Conservation (phyloP, 2,113 vertebrate species). For the Erythrocercus mccallii region DNA sequence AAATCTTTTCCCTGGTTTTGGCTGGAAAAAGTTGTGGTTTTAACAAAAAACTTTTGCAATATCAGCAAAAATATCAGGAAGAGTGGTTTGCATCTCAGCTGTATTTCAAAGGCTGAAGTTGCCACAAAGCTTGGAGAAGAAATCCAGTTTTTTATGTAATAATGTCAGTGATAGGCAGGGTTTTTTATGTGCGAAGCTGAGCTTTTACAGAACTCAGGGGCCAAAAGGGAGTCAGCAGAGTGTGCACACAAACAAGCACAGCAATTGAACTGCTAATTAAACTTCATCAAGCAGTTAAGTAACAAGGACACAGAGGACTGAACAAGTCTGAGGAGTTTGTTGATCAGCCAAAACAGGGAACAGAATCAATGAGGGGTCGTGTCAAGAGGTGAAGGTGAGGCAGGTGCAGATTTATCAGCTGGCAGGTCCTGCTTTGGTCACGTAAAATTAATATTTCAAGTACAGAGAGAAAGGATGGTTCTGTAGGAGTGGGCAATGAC, state of each 20-base stretch:
- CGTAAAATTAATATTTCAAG: not conserved
- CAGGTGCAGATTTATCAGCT: fast-evolving
- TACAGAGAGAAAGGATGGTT: not conserved
- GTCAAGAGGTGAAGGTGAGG: not conserved
- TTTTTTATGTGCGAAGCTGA: not conserved
- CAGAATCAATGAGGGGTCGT: fast-evolving
- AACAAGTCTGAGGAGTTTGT: not conserved
- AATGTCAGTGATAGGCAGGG: fast-evolving
- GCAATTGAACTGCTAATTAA: not conserved
- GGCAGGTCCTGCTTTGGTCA: not conserved
- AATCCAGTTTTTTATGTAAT: not conserved
- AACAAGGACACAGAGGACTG: not conserved
- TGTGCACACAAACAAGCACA: not conserved
- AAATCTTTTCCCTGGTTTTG: not conserved
- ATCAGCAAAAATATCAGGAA: not conserved
- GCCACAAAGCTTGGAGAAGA: not conserved
- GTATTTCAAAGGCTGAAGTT: not conserved
- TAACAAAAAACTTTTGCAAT: not conserved
- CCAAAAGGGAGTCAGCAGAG: fast-evolving
- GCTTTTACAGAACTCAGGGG: fast-evolving
- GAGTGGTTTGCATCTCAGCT: not conserved
- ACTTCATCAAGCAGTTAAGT: not conserved
- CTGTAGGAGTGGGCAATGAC: fast-evolving
- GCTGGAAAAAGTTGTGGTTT: not conserved
- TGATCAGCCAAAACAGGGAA: not conserved